Conservation (phyloP, 2,797 vertebrate species). For the Sebastes nivosus region DNA sequence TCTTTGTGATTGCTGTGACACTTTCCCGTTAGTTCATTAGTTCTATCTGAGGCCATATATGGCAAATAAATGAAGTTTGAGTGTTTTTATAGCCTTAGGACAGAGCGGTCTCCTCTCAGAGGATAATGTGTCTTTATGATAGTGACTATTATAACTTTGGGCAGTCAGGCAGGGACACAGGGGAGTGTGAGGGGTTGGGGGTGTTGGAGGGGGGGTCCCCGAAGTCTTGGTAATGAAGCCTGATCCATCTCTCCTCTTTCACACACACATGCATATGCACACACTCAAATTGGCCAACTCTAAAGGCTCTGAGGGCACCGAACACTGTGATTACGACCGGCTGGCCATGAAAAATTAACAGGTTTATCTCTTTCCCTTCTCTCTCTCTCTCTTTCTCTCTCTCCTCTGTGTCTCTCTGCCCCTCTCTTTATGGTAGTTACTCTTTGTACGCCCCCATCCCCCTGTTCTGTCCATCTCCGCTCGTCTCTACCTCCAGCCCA, state of each 20-base stretch:
- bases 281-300: constrained; percentile 70
- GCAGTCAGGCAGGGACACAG: constrained; percentile 63
- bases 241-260: constrained; percentile 60
- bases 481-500: constrained; percentile 75
- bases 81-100: constrained; percentile 75
- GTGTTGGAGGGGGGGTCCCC: constrained; percentile 32
- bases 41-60: constrained; percentile 71
- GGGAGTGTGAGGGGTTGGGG: constrained; percentile 48
- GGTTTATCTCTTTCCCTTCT: constrained; percentile 79
- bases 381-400: constrained; percentile 11
- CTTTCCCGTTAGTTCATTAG: constrained; percentile 66
- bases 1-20: constrained; percentile 67
- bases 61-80: constrained; percentile 70
- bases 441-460: constrained; percentile 46
- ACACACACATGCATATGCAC: constrained; percentile 25
- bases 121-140: constrained; percentile 76
- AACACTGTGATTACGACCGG: constrained; percentile 79
- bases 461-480: constrained; percentile 67
- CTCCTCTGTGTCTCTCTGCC: constrained; percentile 49
- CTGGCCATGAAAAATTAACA: constrained; percentile 85
- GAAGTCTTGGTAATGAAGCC: constrained; percentile 72
- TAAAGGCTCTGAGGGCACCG: constrained; percentile 77
- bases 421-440: constrained; percentile 69
- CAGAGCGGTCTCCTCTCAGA: constrained; percentile 61
- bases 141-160: constrained; percentile 72